Evolutionary conservation across 2,113 vertebrate genomes (phyloP), one percentile per base, ranked within the genome.

Genomic region (Peromyscus maniculatus): DNA sequence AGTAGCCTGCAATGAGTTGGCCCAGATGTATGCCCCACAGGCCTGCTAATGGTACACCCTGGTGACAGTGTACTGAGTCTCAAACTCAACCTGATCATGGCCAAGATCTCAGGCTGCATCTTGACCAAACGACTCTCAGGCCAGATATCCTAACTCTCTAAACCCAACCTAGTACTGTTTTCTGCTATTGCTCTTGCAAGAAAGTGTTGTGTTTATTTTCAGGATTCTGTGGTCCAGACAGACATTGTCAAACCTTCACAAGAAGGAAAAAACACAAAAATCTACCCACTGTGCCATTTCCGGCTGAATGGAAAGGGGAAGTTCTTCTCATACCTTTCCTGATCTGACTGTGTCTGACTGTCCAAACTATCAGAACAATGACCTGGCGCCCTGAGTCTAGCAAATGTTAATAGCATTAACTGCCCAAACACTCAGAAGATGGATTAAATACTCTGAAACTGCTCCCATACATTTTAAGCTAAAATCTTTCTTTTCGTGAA

Each of bases 191-290:
- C n/a, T 77, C 83, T 1, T n/a, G 2, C 64, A 78, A n/a, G 22
- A 82, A 89, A 72, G 31, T 2, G 2, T 8, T 87, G 36, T 77
- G 75, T 33, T 94, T 82, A 22, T 57, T 91, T 94, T 93, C 86
- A 39, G 67, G 12, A 22, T 78, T 67, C 62, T 36, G 46, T 31
- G 77, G 59, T 83, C 78, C 78, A 91, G 28, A 86, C 72, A 96
- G 46, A 91, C 55, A 87, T 21, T 2, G 26, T 49, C 75, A 57
- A 86, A 59, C 13, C 26, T 87, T 36, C 62, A 7, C 0, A 62
- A 80, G 66, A 79, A 92, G 52, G 64, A 69, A 69, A 59, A 78
- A 33, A 28, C 72, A 69, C 7, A 62, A 17, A 80, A 52, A n/a
- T 9, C 52, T 1, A n/a, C 36, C 39, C n/a, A 24, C 0, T 2